These are phyloP conservation scores for Apeira syringaria DNA, from an alignment of 2,888 invertebrate species.

Conservation along the genomic window DNA sequence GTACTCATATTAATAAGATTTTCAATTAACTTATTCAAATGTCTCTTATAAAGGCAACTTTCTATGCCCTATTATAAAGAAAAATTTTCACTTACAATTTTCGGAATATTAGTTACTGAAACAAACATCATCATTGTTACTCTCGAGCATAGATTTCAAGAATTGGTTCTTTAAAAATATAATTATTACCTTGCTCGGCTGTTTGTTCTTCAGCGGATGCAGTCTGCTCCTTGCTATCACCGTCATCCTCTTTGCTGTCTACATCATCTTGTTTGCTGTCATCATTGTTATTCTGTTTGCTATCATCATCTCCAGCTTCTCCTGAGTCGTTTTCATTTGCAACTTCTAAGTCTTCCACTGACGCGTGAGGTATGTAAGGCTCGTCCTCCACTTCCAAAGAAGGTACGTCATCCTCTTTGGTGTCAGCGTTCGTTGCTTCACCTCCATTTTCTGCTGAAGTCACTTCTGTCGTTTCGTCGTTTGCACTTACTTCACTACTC, in stretches of 20 bases:
- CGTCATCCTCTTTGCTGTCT: constrained; percentile 48
- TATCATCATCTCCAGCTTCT: constrained; percentile 54
- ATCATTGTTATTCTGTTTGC: constrained; percentile 52
- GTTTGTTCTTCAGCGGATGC: constrained; percentile 77
- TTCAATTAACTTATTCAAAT: too few relatives aligned
- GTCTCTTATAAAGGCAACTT: too few relatives aligned
- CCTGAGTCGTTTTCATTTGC: constrained; percentile 61
- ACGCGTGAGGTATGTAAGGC: constrained; percentile 71
- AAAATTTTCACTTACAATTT: too few relatives aligned
- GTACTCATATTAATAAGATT: too few relatives aligned
- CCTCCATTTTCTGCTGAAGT: constrained; percentile 67
- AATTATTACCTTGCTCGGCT: constrained; percentile 71
- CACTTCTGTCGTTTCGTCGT: constrained; percentile 70
- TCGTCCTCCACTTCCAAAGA: constrained; percentile 77
- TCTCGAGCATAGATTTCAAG: too few relatives aligned
- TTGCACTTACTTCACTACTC: constrained; percentile 77
- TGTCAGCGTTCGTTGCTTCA: constrained; percentile 48
- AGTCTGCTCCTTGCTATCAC: constrained; percentile 58
- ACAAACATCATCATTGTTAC: too few relatives aligned
- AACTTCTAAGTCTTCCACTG: constrained; percentile 71
- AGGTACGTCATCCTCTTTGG: constrained; percentile 60
- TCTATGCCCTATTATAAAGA: too few relatives aligned
- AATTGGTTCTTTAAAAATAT: too few relatives aligned
- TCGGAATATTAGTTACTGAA: too few relatives aligned
- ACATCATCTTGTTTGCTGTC: constrained; percentile 54